Base-by-base conservation (phyloP, 2,888 invertebrate species). In the Stenurella melanura region DNA sequence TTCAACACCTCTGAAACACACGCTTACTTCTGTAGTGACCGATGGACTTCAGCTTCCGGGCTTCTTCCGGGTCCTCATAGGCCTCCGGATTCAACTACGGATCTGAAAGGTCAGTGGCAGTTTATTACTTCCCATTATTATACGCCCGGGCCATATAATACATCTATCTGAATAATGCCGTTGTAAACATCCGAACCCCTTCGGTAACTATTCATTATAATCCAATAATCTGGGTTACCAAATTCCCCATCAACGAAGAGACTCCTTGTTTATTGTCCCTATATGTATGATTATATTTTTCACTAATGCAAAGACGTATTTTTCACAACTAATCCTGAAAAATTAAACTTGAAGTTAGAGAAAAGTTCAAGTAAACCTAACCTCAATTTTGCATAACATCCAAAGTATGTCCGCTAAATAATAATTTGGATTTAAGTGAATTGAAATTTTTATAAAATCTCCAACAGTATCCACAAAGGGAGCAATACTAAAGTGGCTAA, bases 91-190 rank as follows among this genome's bases (percentile, higher is more conserved):
- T 86, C 85, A 80, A 82, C 85, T 83, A 81, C 86, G 87, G 86
- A 86, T 86, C 85, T 86, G 82, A 87, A 89, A 89, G 89, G 89
- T 89, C 89, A 89, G 89, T 89, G 87, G 83, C 85, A 81, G 83
- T 87, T 87, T 88, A 88, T 88, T 87, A 87, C 88, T 88, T 88
- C 87, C 88, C 82, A 81, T 81, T 85, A 82, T 83, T 80, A 79
- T 78, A 68, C 78, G 78, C 75, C 77, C 77, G 69, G 60, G 71
- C 71, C 71, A 26, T 70, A 70, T 50, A 71, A 66, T 71, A 71
- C 30, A 63, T 38, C 63, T 72, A 38, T 72, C 38, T 50, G 30
- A 63, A 63, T 63, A 34, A 57, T 30, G 10, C 60, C 18, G 34
- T 18, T 38, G 64, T 30, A 64, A 3, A 12, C 38, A 61, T 18